Percentiles rank a stretch among this genome's conserved stretches.
Evolutionary conservation across 2,888 invertebrate species (phyloP).

Genomic region (Ophion costatus): DNA sequence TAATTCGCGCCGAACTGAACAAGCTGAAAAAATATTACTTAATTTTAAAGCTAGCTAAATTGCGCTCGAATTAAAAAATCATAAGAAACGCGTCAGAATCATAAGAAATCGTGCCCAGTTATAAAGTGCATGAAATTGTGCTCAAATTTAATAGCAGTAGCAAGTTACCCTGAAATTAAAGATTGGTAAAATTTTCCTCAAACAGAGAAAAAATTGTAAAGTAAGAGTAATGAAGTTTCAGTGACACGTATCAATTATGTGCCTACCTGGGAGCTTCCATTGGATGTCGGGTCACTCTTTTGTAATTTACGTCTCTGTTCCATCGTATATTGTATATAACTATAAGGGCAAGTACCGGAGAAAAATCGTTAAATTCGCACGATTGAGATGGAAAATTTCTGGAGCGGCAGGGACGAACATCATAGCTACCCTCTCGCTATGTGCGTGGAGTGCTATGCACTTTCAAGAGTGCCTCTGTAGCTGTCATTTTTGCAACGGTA

Average conservation of each 20-base stretch:
- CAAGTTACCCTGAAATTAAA: too few relatives aligned
- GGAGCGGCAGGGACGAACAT: slow-evolving; percentile 5
- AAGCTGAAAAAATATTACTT: too few relatives aligned
- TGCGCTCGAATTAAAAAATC: too few relatives aligned
- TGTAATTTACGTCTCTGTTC: slow-evolving; percentile 51
- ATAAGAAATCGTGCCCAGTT: neutral
- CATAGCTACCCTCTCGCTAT: slow-evolving; percentile 23
- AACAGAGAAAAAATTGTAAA: too few relatives aligned
- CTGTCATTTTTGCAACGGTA: slow-evolving; percentile 58
- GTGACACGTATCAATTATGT: neutral
- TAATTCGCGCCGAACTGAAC: too few relatives aligned
- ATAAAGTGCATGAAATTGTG: neutral
- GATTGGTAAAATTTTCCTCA: too few relatives aligned
- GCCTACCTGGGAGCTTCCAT: slow-evolving; percentile 4
- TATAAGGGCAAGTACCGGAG: neutral
- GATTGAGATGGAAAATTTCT: slow-evolving; percentile 44
- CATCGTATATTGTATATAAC: slow-evolving; percentile 16
- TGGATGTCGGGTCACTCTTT: slow-evolving; percentile 27
- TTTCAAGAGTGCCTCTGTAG: slow-evolving; percentile 40
- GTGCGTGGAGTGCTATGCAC: slow-evolving; percentile 2
- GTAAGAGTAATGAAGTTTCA: neutral
- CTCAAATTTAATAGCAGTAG: neutral
- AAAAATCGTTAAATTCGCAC: slow-evolving; percentile 48
- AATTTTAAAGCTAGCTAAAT: too few relatives aligned
- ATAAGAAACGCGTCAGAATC: too few relatives aligned